Evolutionary conservation across 2,888 invertebrate genomes (phyloP), one percentile per base, ranked within the genome.

Genomic region (Conistra vaccinii): DNA sequence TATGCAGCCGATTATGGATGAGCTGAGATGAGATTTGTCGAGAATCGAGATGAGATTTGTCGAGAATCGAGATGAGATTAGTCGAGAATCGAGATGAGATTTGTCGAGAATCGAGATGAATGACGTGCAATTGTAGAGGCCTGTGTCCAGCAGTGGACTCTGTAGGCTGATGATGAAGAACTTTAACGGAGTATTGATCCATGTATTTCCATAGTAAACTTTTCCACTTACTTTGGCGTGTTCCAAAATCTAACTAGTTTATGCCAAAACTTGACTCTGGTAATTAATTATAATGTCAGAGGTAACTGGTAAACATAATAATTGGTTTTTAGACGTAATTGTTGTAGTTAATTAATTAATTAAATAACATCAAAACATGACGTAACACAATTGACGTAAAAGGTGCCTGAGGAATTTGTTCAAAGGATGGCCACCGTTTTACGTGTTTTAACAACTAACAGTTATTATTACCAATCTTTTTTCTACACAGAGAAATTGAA

Each of bases 291-390:
- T 42, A 76, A 20, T 23, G 32, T 17, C n/a, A 26, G 12, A 55
- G 6, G 20, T 51, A 39, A 29, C n/a, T 42, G n/a, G n/a, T 5
- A 45, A 66, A 0, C 20, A 57, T 67, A 29, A 9, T 68, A 42
- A 51, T 69, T n/a, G 9, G 10, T 14, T 60, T 69, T 35, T 3
- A 35, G 3, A 60, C 32, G 32, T 35, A 35, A 14, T 6, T 26
- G 7, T 23, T 42, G 17, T 53, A 66, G 3, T 70, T 71, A 45
- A 61, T 79, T 60, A 45, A 61, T 79, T 60, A 32, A 51, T 51
- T 45, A n/a, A 67, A 48, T 53, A 45, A 45, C 57, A 51, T 17
- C 26, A 58, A 26, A 9, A 67, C 17, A 17, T 48, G 57, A 58
- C 42, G 42, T 26, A 65, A 32, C 48, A 26, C 17, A 6, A 12